Percentiles rank a stretch among this genome's conserved stretches.
Conservation (phyloP, 2,113 vertebrate species). For the Todiramphus chloris region DNA sequence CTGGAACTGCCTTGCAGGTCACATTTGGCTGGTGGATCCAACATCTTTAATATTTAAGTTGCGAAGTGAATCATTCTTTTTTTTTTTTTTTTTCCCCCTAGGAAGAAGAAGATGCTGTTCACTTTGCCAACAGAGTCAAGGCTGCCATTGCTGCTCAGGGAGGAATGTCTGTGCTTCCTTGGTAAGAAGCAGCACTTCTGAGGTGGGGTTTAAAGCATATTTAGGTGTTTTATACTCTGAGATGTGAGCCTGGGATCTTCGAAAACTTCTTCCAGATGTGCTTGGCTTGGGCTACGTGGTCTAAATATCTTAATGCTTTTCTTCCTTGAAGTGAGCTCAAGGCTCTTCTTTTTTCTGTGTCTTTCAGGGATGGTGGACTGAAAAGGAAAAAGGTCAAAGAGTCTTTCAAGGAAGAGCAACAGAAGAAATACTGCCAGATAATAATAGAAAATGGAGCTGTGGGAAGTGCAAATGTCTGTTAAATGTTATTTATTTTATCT, state of each 20-base stretch:
- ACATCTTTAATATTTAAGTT: not conserved
- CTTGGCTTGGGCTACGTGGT: not conserved
- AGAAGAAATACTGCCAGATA: slow-evolving; percentile 91
- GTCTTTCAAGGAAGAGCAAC: slow-evolving; percentile 86
- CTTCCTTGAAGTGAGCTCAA: not conserved
- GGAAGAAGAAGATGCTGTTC: slow-evolving; percentile 87
- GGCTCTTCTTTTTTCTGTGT: not conserved
- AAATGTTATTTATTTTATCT: slow-evolving; percentile 19
- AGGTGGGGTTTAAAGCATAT: not conserved
- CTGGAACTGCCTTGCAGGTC: not conserved
- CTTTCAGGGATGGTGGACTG: slow-evolving; percentile 88
- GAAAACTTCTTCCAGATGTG: not conserved
- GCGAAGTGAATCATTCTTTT: not conserved
- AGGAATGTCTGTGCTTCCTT: slow-evolving; percentile 86
- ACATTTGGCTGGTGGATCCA: not conserved
- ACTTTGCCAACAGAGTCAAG: slow-evolving; percentile 92
- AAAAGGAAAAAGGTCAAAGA: slow-evolving; percentile 90
- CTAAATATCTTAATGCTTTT: not conserved
- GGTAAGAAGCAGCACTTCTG: slow-evolving; percentile 75
- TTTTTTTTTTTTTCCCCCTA: slow-evolving; percentile 34
- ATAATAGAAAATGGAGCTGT: slow-evolving; percentile 69
- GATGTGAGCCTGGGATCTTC: not conserved
- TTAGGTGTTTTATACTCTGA: not conserved
- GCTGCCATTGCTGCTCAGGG: slow-evolving; percentile 86
- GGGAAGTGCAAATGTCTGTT: not conserved